Percentiles rank a stretch among this genome's conserved stretches.
These are phyloP conservation scores for Lycorma delicatula DNA, from an alignment of 1,140 invertebrate genomes.

Conservation along the genomic window DNA sequence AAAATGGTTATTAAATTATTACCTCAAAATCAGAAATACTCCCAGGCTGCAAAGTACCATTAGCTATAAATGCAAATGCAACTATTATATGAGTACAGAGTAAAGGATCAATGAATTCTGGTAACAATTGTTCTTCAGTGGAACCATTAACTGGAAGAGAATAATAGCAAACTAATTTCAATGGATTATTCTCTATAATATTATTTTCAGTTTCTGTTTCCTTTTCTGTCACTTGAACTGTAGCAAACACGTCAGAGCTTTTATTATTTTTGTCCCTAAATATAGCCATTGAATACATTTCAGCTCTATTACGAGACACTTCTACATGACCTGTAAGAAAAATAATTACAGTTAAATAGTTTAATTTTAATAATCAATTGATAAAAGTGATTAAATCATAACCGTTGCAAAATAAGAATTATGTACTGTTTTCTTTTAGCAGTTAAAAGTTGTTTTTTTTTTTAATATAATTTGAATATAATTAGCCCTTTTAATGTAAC, in stretches of 20 bases:
- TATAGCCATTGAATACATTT: background rate
- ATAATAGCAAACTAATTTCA: background rate
- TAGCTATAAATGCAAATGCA: background rate
- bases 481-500: no score
- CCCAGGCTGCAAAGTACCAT: background rate
- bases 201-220: background rate
- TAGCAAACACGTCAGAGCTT: background rate
- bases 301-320: background rate
- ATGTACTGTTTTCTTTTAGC: no score
- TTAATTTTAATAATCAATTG: no score
- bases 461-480: no score
- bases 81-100: background rate
- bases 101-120: background rate
- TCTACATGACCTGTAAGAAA: background rate
- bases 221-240: background rate
- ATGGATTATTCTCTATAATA: background rate
- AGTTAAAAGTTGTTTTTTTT: no score
- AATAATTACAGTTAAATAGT: no score
- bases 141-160: background rate
- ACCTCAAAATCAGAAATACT: background rate
- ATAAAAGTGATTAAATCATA: no score
- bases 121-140: background rate
- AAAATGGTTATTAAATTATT: no score
- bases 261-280: background rate
- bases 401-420: no score